phyloP scores from a whole-genome alignment of 2,113 vertebrate species.

The Coptodon rendalli region DNA sequence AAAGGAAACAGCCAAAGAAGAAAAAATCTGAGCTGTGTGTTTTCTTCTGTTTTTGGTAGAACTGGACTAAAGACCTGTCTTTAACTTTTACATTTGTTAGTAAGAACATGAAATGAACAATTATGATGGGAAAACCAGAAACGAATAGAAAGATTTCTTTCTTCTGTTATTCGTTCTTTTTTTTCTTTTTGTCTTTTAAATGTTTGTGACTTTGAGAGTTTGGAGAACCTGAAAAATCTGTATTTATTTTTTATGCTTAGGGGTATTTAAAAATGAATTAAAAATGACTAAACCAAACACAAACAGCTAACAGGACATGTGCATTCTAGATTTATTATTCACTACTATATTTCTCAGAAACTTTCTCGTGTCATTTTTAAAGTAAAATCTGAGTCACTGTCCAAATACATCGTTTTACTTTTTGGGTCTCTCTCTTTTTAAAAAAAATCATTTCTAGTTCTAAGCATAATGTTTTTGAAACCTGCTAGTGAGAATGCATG shows the following conservation, averaged over 20 bases:
- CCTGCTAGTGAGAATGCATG: accelerated
- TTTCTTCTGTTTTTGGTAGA: neutral
- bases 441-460: accelerated
- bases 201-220: neutral
- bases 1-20: neutral
- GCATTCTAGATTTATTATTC: neutral
- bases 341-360: neutral
- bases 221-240: neutral
- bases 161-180: neutral
- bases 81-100: neutral
- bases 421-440: neutral
- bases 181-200: neutral
- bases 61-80: neutral
- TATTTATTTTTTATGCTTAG: neutral
- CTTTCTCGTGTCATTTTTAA: neutral
- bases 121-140: neutral
- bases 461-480: neutral
- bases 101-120: neutral
- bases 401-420: neutral
- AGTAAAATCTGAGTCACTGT: neutral
- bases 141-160: accelerated
- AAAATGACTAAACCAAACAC: neutral
- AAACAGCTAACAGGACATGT: neutral
- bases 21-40: neutral
- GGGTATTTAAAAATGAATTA: neutral